Evolutionary conservation across 2,888 invertebrate species (phyloP), one percentile per base, ranked within the genome.

Genomic region (Tetramorium bicarinatum): DNA sequence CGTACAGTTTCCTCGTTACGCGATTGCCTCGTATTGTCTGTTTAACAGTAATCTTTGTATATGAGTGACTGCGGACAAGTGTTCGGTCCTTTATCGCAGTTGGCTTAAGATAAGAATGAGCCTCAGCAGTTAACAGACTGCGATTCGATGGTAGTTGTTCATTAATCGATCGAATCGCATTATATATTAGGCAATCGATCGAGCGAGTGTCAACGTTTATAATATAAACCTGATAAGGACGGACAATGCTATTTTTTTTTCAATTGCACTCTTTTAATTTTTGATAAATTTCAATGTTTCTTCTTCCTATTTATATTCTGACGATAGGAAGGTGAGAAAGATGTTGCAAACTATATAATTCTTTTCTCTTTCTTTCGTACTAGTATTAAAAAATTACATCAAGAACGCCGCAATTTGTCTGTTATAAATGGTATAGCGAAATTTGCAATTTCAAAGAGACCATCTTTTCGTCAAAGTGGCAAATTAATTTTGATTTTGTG

Each of bases 51-150:
- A 83, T 80, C 47, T 76, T 85, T 74, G 66, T 81, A 83, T 34
- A 25, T 13, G 52, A 29, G 3, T 21, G 41, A 21, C 8, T 54
- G 47, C 47, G 72, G 76, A 62, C 34, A n/a, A 67, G 59, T 71
- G 64, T 74, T 84, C 74, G 25, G 56, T 82, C 76, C 82, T 83
- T 87, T 86, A 87, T 89, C 87, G 83, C 71, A 86, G 75, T 82
- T 84, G 87, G 69, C 72, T 52, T 69, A 34, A 82, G 90, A 87
- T 90, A 90, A 88, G 89, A 76, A n/a, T 44, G 79, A 86, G 77
- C 76, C 52, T 62, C 59, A 82, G 84, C 59, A 82, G 84, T 79
- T 81, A 69, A 74, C 71, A 84, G 72, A 85, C 84, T 77, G 72
- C 84, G 71, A 87, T 82, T 83, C 76, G 81, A 87, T 74, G 76